Conservation (phyloP, 2,888 invertebrate genomes). For the Rotaria socialis region DNA sequence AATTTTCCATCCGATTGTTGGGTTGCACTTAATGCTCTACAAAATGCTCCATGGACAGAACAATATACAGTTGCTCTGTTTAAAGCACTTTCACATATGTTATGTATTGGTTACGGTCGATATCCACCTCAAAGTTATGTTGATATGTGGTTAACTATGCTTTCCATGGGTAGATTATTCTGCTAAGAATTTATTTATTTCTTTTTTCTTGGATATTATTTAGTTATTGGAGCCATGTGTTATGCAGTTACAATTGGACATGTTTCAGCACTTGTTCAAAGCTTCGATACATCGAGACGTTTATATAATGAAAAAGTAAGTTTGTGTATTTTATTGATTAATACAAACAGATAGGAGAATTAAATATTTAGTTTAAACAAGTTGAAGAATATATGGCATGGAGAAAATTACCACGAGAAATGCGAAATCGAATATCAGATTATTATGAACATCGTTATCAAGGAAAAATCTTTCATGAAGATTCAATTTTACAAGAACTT, state of each 20-base stretch:
- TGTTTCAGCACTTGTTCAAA: constrained; percentile 94
- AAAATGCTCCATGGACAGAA: constrained; percentile 93
- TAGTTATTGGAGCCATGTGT: constrained; percentile 90
- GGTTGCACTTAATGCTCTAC: constrained; percentile 94
- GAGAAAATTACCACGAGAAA: constrained; percentile 85
- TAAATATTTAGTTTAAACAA: constrained; percentile 78
- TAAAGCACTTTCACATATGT: constrained; percentile 98
- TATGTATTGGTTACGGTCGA: constrained; percentile 94
- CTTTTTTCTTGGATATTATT: neutral
- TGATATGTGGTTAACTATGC: constrained; percentile 97
- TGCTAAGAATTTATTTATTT: too few relatives aligned
- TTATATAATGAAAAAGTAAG: constrained; percentile 92
- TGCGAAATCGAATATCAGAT: constrained; percentile 91
- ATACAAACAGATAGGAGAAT: too few relatives aligned
- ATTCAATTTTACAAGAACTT: constrained; percentile 87
- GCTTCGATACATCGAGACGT: constrained; percentile 89
- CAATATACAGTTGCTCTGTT: constrained; percentile 97
- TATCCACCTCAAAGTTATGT: constrained; percentile 95
- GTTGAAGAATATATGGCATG: constrained; percentile 98
- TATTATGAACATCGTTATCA: constrained; percentile 98
- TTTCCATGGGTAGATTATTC: constrained; percentile 70
- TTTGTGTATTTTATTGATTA: too few relatives aligned
- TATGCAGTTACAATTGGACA: constrained; percentile 96
- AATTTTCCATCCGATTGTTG: constrained; percentile 95
- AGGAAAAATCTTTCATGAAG: constrained; percentile 98